Base-by-base conservation (phyloP, 2,797 vertebrate species). In the Clarias pachynema region DNA sequence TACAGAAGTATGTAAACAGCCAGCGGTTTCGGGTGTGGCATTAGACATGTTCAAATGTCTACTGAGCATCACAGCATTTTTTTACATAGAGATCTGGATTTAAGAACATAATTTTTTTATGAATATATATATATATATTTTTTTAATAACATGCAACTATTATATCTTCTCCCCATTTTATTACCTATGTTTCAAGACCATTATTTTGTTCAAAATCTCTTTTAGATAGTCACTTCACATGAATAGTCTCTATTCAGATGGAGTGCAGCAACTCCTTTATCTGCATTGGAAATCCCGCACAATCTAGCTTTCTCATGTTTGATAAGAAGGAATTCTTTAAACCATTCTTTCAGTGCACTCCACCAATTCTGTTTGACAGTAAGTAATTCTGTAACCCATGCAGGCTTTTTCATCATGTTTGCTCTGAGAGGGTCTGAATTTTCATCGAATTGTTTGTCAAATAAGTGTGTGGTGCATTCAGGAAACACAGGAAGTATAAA, bases 261-360 rank as follows among this genome's bases (percentile, higher is more conserved):
- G 40, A 53, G 5, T 69, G 65, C 49, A 72, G 34, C 56, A 16
- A 49, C 57, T 10, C 24, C 62, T 85, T 88, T 44, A 83, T 88
- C 86, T 85, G 84, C 72, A 86, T 56, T 83, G 86, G 56, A 86
- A 86, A 86, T 81, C 80, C 84, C 49, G 68, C 57, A 80, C 44
- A 16, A 74, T 84, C 59, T 29, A 72, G 62, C 85, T 83, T 74
- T 74, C 72, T 69, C 16, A 3, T 49, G 49, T 69, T 85, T 66
- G 44, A 79, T 72, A 79, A 86, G 18, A 44, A 75, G 66, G 8
- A 77, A n/a, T 49, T 34, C 60, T 84, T 37, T 14, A 26, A 79
- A 20, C 72, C 73, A 53, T 29, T 81, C 56, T n/a, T 81, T 84
- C 72, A 84, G 81, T 84, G 65, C n/a, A 15, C 63, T 63, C 2